Conservation (phyloP, 2,113 vertebrate genomes). For the Rhagologus leucostigma region DNA sequence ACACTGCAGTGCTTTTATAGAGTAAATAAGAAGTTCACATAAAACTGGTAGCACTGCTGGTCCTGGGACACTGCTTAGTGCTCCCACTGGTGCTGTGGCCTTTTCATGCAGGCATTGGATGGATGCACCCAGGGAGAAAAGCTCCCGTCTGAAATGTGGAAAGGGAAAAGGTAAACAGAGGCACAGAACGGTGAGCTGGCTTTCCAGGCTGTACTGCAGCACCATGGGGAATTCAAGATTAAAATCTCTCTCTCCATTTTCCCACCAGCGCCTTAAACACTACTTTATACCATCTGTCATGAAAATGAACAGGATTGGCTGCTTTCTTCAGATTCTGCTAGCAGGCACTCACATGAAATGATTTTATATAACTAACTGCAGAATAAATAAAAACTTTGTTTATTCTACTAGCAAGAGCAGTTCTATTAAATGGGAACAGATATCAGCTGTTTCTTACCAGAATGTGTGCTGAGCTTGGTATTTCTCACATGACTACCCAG, state of each 20-base stretch:
- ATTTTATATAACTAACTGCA: neutral
- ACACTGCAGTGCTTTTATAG: neutral
- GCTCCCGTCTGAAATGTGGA: neutral
- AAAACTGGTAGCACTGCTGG: neutral
- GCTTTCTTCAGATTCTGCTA: slow-evolving; percentile 12
- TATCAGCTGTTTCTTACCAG: slow-evolving; percentile 9
- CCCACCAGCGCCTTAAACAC: slow-evolving; percentile 3
- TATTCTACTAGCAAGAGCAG: slow-evolving; percentile 19
- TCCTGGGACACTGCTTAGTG: neutral
- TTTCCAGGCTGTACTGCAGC: neutral
- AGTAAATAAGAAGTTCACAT: neutral
- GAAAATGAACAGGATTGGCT: neutral
- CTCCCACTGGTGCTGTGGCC: neutral
- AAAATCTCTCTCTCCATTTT: slow-evolving; percentile 30
- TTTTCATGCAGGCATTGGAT: neutral
- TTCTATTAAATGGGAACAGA: slow-evolving; percentile 12
- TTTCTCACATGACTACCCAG: slow-evolving; percentile 4
- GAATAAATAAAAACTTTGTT: slow-evolving; percentile 41
- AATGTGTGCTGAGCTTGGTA: neutral
- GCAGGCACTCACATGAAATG: neutral
- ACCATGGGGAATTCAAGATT: neutral
- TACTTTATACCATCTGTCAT: slow-evolving; percentile 2
- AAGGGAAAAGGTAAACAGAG: slow-evolving; percentile 1
- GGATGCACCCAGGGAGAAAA: neutral
- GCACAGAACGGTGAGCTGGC: neutral